Conservation (phyloP, 2,888 invertebrate genomes). For the Carterocephalus palaemon region DNA sequence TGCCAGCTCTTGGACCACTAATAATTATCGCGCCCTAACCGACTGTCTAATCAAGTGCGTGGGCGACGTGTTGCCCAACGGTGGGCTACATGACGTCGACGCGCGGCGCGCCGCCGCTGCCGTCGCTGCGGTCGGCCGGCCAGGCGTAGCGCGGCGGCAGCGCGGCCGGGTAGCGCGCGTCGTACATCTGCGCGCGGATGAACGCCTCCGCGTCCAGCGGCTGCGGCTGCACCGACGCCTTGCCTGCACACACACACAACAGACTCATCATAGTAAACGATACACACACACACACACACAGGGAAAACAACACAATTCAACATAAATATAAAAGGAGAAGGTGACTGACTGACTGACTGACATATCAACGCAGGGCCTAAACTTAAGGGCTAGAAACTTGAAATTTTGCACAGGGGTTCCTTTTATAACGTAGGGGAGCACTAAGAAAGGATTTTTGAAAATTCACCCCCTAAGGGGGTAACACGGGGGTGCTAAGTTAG, state of each 20-base stretch:
- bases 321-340: too few species aligned
- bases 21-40: background rate
- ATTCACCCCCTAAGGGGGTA: too few species aligned
- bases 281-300: background rate
- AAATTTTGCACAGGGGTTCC: too few species aligned
- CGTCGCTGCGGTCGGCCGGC: conserved; percentile 43
- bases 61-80: too few species aligned
- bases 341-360: too few species aligned
- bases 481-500: too few species aligned
- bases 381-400: too few species aligned
- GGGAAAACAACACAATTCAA: conserved; percentile 8
- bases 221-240: conserved; percentile 88
- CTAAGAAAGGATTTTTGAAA: too few species aligned
- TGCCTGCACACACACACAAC: conserved; percentile 68
- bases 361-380: too few species aligned
- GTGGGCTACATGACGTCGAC: conserved; percentile 50
- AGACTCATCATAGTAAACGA: background rate
- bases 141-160: conserved; percentile 82
- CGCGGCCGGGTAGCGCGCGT: conserved; percentile 83
- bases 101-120: conserved; percentile 35
- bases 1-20: too few species aligned
- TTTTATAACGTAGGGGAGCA: too few species aligned
- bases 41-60: background rate
- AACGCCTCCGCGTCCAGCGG: conserved; percentile 85
- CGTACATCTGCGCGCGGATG: conserved; percentile 89